Evolutionary conservation across 2,113 vertebrate genomes (phyloP), one percentile per base, ranked within the genome.

Genomic region (Crypturellus undulatus): DNA sequence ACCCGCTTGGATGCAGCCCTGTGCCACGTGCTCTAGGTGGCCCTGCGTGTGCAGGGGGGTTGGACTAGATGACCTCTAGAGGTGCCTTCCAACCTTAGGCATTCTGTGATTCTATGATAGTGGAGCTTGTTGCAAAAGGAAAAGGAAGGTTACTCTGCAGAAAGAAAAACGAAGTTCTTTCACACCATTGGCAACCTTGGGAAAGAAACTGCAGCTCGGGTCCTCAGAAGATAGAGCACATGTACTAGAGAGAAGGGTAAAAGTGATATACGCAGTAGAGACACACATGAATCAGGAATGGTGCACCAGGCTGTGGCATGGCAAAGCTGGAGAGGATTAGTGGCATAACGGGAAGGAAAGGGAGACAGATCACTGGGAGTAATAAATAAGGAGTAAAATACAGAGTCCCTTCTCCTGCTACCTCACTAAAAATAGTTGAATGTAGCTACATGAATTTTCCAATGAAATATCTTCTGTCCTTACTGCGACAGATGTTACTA

Each of bases 211-310:
- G 45, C 45, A 30, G 20, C 1, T 45, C 13, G 0, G 7, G 6
- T 10, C 20, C n/a, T 10, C 9, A 36, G n/a, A 8, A 17, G 34
- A 52, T 75, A 51, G 10, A 59, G 49, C 38, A 28, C 4, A 17
- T 1, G 0, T 12, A 6, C 1, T 42, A 56, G 70, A 71, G 36
- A 8, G 6, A 30, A 62, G 20, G 38, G 9, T 2, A 8, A 49
- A n/a, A 79, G 49, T 38, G 36, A 19, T 28, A 28, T 2, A 0
- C 3, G 26, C 42, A 51, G 15, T 32, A 26, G 49, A 26, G 49
- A 30, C 26, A 47, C 28, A 56, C 7, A 0, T 10, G 25, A 14
- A 7, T 0, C 25, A 16, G 45, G 28, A 60, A 4, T 2, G 1
- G 0, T 56, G 54, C 54, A 56, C 26, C 26, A 56, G 30, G 28